Percentiles rank a stretch among this genome's conserved stretches.
These are phyloP conservation scores for Nyctibius bracteatus DNA, from an alignment of 2,113 vertebrate species.

Conservation along the genomic window DNA sequence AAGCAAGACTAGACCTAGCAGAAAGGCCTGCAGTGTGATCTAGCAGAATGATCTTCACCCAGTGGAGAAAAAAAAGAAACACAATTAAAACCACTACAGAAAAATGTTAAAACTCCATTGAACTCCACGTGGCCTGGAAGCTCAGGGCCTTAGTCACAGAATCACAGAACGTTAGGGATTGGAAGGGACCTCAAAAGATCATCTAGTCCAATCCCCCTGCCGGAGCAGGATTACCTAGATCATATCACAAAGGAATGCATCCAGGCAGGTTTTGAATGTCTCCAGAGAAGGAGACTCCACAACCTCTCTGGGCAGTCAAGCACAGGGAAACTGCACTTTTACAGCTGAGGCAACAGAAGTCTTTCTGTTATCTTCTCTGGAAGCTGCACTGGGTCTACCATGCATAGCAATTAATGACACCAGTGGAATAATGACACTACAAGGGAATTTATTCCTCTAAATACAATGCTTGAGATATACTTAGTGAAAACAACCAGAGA, in stretches of 20 bases:
- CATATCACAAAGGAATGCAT: no score
- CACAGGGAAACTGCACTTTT: background rate
- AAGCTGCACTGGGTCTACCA: background rate
- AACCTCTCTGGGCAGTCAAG: no score
- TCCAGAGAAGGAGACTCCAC: no score
- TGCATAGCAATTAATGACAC: background rate
- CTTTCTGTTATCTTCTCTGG: background rate
- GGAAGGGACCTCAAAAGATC: no score
- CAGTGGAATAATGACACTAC: background rate
- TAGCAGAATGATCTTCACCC: background rate
- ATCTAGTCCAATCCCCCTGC: no score
- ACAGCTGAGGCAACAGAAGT: background rate
- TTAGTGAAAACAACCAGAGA: background rate
- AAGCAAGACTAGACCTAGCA: background rate
- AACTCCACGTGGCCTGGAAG: background rate
- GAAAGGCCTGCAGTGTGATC: background rate
- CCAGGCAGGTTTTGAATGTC: no score
- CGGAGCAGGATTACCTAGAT: no score
- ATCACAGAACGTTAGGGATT: no score
- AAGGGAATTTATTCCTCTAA: background rate
- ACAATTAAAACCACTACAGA: background rate
- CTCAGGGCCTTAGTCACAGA: background rate
- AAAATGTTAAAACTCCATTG: accelerated
- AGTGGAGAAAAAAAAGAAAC: background rate
- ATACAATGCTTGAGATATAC: accelerated